Base-by-base conservation (phyloP, 2,797 vertebrate genomes). In the Mastacembelus armatus region DNA sequence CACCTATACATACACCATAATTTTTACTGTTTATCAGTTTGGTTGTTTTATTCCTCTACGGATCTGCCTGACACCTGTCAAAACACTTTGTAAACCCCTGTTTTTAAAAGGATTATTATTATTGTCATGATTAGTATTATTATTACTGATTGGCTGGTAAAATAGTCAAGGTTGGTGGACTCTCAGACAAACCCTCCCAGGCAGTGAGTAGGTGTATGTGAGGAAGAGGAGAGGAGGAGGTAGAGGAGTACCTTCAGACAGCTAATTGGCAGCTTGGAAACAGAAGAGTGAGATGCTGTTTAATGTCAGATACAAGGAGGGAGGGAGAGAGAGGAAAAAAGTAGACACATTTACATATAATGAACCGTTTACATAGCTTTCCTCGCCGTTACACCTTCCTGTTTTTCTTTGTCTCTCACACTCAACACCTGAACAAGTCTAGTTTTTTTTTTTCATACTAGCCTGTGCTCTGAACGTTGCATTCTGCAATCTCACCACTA, bases 261-360 rank as follows among this genome's bases (percentile, higher is more conserved):
- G 96, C 96, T 98, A 97, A 96, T 92, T 96, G 96, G 97, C 97
- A 98, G 98, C 98, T 98, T 98, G 97, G 94, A 99, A 98, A 97
- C 96, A 99, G 95, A 99, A 96, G 95, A 98, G 96, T 96, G 96
- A 98, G 95, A 98, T 97, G 95, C 95, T 95, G 85, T 95, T 98
- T 95, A 95, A 95, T 91, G 95, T 95, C 92, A 95, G 88, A 93
- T 89, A 93, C 80, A 85, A 74, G 83, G 72, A 85, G 73, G 76
- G 74, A 76, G 73, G 75, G 50, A 77, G 64, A 78, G 62, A 71
- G 67, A 83, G 56, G 78, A 78, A 39, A 29, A 80, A 85, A 79
- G 78, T 33, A 88, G 77, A 87, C 65, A 89, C 77, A 80, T 88
- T 87, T 74, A 83, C 76, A 90, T 24, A 77, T 75, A 83, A 85